Evolutionary conservation across 92 coral and sea anemone species (phyloP), one percentile per base, ranked within the genome.

Genomic region (Bergia sp.): DNA sequence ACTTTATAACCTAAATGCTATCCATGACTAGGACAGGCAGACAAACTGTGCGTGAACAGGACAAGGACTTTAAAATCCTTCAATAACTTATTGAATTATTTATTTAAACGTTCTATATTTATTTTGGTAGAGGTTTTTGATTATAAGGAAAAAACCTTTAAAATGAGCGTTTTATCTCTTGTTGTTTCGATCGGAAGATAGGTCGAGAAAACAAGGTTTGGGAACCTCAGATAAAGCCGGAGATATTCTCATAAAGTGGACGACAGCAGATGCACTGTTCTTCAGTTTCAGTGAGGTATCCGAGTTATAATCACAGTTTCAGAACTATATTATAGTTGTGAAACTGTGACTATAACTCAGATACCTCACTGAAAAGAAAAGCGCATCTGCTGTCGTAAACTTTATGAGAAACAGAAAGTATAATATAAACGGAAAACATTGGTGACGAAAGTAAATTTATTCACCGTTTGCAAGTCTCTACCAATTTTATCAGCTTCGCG

Each of bases 1-100:
- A 12, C 16, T 49, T 29, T 20, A 1, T 53, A 37, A 37, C 23
- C 41, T 57, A 16, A 53, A 37, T 16, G 16, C 4, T 13, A 36
- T 57, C 49, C 37, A 18, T 80, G 37, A 9, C 69, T 7, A 20
- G 69, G 66, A 44, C 85, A 53, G 49, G 44, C n/a, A 53, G 69
- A 21, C 85, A 12, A 2, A 4, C 4, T 6, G 23, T 50, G 45
- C 37, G 38, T 9, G 36, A 50, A 80, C 15, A 55, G 44, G 0
- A n/a, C 20, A 41, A 80, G 37, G 1, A 53, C 29, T 57, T 3
- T 8, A 13, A n/a, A 38, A 36, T 44, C 5, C 71, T 40, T 55
- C 80, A 20, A 8, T 80, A 80, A 80, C 44, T 53, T 80, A 80
- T 37, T 37, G 13, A 80, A 57, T 37, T 79, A 80, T 80, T 37